Evolutionary conservation across 2,113 vertebrate genomes (phyloP), one percentile per base, ranked within the genome.

Genomic region (Lonchura striata): DNA sequence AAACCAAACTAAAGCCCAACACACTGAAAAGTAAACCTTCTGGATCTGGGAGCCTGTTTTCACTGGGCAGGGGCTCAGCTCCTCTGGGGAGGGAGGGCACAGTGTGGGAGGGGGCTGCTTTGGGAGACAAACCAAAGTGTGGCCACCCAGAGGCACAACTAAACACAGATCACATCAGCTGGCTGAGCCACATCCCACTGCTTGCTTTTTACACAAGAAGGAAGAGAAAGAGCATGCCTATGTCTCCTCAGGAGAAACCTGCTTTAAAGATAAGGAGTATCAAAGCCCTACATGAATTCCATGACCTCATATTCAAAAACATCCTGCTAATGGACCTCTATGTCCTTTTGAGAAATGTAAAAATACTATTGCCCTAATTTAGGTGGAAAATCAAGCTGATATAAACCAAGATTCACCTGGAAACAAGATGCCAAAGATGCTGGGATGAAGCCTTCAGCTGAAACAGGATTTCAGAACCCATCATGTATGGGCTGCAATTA

Each of bases 51-150:
- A 75, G 27, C 4, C 71, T 53, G 15, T 27, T 94, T 75, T 60
- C 56, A 22, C 13, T 9, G 4, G 10, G 39, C 20, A 49, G 30
- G 12, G 37, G 14, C 15, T 25, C 50, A n/a, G 61, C 30, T 50
- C 17, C 33, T 50, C 28, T 2, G 2, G 5, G 12, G 10, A 69
- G 4, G 0, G 0, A 22, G 5, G 21, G 35, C 27, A 46, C 22
- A 15, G 37, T 25, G 21, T 39, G 39, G 57, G 59, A 86, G 14
- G 23, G 10, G 18, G 1, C 2, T 33, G 8, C 41, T 56, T 53
- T 42, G 28, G 30, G 8, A 44, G 17, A 11, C 10, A 16, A 75
- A 49, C 3, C 5, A 19, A 61, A 24, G 39, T 7, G n/a, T 12
- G 30, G 53, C 24, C n/a, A 17, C n/a, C 42, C 2, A 2, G 11